Base-by-base conservation (phyloP, 1,140 invertebrate genomes). In the Heliothis virescens region DNA sequence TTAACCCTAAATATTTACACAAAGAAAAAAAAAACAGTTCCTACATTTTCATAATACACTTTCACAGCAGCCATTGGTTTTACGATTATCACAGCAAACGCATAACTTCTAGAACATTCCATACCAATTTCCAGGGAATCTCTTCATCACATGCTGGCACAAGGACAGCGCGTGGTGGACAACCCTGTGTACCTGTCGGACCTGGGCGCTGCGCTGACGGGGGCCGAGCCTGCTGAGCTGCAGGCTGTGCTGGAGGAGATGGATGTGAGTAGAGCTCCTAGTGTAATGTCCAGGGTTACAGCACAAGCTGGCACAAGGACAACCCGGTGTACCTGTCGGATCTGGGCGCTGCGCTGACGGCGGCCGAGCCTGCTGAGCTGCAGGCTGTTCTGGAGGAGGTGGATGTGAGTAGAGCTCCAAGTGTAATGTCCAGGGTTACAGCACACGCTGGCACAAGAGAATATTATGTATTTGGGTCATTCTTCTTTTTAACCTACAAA, bases 181-280 rank as follows among this genome's bases (percentile, higher is more conserved):
- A 99, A 99, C 96, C 99, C 99, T n/a, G 98, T 99, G 21, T 99
- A 99, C 94, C 95, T 99, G 12, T 98, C 98, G 86, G 99, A 99
- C 95, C 95, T 99, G 47, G 99, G 99, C 55, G 99, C 99, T 11
- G 98, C 99, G 3, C 95, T 99, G 50, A 99, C 99, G 41, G 98
- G 97, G 57, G 98, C 98, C 10, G 98, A 99, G 88, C 96, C 98
- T 15, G 94, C 96, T 16, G 99, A 99, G 92, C 95, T 99, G 15
- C 99, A 99, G 90, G 96, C 97, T 92, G 97, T 99, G 59, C 95
- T 99, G 50, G 99, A 99, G 94, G 99, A 99, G 96, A 97, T 97
- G 89, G 97, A 99, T 96, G 98, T 99, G 95, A 96, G 96, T 95
- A 50, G 13, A 50, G 0, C 3, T 34, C 1, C 34, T 41, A 2